Base-by-base conservation (phyloP, 2,888 invertebrate genomes). In the Sinopyrophorus schimmeli region DNA sequence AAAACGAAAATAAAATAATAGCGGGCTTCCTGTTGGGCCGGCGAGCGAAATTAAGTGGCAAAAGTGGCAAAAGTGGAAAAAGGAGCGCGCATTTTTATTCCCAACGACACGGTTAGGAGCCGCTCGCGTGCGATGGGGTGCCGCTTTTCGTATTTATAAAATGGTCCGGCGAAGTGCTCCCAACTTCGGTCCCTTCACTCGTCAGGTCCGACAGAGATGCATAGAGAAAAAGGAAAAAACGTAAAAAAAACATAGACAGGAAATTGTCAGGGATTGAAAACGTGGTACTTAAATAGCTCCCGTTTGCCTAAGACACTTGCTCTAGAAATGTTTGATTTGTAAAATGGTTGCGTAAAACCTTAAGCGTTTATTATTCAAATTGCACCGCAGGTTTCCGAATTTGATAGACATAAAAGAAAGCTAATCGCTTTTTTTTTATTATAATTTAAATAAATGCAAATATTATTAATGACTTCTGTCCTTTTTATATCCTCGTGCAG, bases 201-300 rank as follows among this genome's bases (percentile, higher is more conserved):
- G 27, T 15, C 43, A 34, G 14, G 30, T 16, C 20, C 28, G 48
- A 42, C 48, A 40, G 27, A 47, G 47, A 48, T 26, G 41, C 14
- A 24, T 21, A 31, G 12, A 35, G 9, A 35, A 40, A 28, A 26
- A 14, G 28, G 30, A 17, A 10, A 23, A 43, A 30, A 50, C 32
- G 26, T 26, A 44, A 39, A 34, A 23, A n/a, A 38, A 39, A 39
- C 23, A 28, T 44, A 39, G 42, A 43, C 38, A 43, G 43, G 43
- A 50, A 50, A 50, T 50, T 39, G 50, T 39, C 43, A 31, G 46
- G 31, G 35, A 40, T 35, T 34, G 47, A 47, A 38, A 39, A 26
- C 46, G 40, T 26, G 32, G 40, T 28, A 27, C 40, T 43, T 28
- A 21, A 30, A 41, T 27, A 34, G 39, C 34, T 43, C 41, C 41